These are phyloP conservation scores for Vireo altiloquus DNA, from an alignment of 2,113 vertebrate genomes.

Conservation along the genomic window DNA sequence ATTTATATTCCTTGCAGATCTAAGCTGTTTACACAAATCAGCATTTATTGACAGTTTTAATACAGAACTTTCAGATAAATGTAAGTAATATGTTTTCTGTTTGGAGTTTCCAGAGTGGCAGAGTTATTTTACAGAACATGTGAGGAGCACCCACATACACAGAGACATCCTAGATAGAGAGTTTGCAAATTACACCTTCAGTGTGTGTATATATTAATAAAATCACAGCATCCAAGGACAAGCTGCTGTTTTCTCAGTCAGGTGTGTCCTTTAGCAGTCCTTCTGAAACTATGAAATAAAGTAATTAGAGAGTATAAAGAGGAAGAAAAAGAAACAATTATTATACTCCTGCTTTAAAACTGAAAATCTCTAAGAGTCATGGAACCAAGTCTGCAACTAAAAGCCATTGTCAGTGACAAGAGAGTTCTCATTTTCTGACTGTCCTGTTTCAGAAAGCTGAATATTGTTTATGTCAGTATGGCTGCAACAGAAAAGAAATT, in stretches of 20 bases:
- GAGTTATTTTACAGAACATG: not conserved
- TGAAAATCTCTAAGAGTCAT: constrained; percentile 68
- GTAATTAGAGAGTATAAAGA: constrained; percentile 63
- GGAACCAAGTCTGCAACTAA: constrained; percentile 72
- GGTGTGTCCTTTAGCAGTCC: constrained; percentile 62
- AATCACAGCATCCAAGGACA: constrained; percentile 52
- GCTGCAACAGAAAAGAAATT: constrained; percentile 59
- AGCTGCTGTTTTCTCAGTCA: constrained; percentile 54
- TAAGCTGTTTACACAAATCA: not conserved
- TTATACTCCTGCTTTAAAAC: constrained; percentile 47
- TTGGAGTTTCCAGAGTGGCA: not conserved
- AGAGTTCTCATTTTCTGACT: constrained; percentile 73
- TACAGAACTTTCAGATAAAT: not conserved
- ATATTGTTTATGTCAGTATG: constrained; percentile 21
- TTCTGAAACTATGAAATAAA: constrained; percentile 64
- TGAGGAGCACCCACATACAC: not conserved
- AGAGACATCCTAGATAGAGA: not conserved
- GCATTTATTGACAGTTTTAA: constrained; percentile 4
- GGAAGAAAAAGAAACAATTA: constrained; percentile 73
- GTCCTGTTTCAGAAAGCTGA: constrained; percentile 59
- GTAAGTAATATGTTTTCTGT: not conserved
- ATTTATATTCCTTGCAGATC: not conserved
- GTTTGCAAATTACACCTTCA: constrained; percentile 31
- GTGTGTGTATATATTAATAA: not conserved
- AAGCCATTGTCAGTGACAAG: constrained; percentile 65